Evolutionary conservation across 2,113 vertebrate genomes (phyloP).

Genomic region (Ctenomys sociabilis): DNA sequence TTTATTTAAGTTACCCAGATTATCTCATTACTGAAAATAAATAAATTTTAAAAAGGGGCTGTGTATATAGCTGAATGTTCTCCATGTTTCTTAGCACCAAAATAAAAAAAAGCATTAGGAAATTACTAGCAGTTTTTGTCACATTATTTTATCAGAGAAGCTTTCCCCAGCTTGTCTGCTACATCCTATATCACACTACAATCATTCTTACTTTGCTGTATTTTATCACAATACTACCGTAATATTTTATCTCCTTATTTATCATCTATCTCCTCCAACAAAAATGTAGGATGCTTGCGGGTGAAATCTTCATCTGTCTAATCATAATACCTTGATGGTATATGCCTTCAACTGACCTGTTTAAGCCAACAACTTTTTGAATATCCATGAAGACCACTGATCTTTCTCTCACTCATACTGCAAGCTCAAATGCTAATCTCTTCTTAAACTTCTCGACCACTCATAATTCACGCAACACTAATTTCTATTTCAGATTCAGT

Average conservation of each 20-base stretch:
- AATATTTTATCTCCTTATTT: not conserved
- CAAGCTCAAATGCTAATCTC: not conserved
- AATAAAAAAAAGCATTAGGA: not conserved
- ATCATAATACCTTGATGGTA: not conserved
- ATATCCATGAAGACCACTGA: not conserved
- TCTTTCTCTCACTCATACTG: not conserved
- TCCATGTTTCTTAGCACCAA: not conserved
- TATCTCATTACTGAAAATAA: not conserved
- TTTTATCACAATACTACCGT: not conserved
- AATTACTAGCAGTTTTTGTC: not conserved
- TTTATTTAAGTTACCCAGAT: not conserved
- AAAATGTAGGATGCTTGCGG: not conserved
- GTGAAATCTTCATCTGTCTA: not conserved
- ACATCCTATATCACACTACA: not conserved
- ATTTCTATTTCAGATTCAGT: not conserved
- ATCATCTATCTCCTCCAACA: not conserved
- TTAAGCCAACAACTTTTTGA: not conserved
- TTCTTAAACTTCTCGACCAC: not conserved
- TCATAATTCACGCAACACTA: not conserved
- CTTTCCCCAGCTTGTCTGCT: not conserved
- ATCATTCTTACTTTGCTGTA: not conserved
- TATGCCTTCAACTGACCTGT: not conserved
- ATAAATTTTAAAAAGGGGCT: not conserved
- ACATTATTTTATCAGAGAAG: not conserved
- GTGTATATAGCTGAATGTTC: not conserved